A percentile compares a stretch with the other conserved stretches of the same genome.
Conservation (phyloP, 2,113 vertebrate genomes). For the Suncus etruscus region DNA sequence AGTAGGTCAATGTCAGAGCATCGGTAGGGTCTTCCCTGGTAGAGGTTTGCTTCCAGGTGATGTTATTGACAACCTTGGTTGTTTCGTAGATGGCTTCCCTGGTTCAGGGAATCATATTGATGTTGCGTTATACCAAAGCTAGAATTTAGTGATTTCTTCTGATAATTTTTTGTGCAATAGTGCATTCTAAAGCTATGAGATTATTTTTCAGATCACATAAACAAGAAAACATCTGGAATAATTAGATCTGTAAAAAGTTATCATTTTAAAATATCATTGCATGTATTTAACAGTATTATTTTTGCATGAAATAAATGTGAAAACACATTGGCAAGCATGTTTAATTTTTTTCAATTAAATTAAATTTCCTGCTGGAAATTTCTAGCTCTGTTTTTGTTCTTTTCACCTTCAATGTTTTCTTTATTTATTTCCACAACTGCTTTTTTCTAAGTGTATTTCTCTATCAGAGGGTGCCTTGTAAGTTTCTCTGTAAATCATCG, state of each 20-base stretch:
- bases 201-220: constrained; percentile 47
- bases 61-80: no score
- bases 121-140: neutral
- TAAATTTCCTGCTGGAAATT: constrained; percentile 81
- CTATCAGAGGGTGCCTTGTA: neutral
- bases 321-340: constrained; percentile 65
- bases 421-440: neutral
- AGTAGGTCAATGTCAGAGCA: no score
- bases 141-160: constrained; percentile 46
- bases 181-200: neutral
- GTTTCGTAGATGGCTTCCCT: no score
- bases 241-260: constrained; percentile 49
- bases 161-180: constrained; percentile 13
- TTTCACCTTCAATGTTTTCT: constrained; percentile 52
- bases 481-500: neutral
- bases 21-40: no score
- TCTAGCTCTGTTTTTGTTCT: constrained; percentile 62
- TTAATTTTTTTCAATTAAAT: constrained; percentile 73
- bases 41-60: no score
- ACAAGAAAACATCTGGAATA: constrained; percentile 5
- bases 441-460: constrained; percentile 58
- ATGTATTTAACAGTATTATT: constrained; percentile 30
- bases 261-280: constrained; percentile 50
- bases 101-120: neutral
- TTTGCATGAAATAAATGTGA: constrained; percentile 64